phyloP scores from a whole-genome alignment of 2,797 vertebrate species.

The Zalophus californianus region DNA sequence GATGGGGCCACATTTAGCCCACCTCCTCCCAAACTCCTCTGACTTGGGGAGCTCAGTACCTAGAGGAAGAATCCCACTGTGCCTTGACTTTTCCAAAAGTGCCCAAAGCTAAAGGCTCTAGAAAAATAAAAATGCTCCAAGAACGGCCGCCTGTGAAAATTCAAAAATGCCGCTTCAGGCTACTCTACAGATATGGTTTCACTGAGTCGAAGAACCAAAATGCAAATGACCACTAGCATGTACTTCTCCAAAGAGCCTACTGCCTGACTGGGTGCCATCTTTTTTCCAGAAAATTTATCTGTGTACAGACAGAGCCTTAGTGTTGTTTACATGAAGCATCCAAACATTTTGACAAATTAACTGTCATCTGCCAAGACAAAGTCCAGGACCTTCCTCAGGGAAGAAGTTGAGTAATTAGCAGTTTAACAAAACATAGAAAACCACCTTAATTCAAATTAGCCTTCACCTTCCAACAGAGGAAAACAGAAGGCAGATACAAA shows the following conservation, averaged over 20 bases:
- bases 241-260: not conserved
- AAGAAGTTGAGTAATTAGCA: not conserved
- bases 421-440: constrained; percentile 36
- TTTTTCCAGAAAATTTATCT: constrained; percentile 27
- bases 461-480: not conserved
- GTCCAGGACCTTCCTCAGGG: constrained; percentile 25
- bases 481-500: not conserved
- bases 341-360: constrained; percentile 58
- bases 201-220: not conserved
- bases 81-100: not conserved
- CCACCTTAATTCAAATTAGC: not conserved
- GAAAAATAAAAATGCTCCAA: constrained; percentile 17
- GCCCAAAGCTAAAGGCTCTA: not conserved
- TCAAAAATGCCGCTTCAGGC: not conserved
- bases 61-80: not conserved
- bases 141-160: not conserved
- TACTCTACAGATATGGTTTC: not conserved
- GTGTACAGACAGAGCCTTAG: not conserved
- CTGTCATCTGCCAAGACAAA: not conserved
- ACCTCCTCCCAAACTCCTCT: not conserved
- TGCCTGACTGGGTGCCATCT: not conserved
- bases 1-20: not conserved
- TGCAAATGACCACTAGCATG: not conserved
- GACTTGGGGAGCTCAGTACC: not conserved
- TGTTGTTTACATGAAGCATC: constrained; percentile 26